Evolutionary conservation across 2,888 invertebrate species (phyloP).

Genomic region (Harpalus rufipes): DNA sequence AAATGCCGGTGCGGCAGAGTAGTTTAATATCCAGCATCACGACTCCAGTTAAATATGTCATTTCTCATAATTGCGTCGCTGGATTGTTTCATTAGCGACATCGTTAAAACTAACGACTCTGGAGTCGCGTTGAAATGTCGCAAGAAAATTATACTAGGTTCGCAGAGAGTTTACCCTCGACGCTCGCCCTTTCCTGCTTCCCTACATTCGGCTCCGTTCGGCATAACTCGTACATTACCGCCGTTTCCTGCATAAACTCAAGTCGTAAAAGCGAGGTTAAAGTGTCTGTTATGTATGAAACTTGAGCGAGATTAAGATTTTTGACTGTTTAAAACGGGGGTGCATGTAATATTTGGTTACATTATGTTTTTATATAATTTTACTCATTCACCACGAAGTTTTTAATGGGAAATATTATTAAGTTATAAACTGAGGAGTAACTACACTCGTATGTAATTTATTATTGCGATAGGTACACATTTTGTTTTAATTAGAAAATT

Average conservation of each 20-base stretch:
- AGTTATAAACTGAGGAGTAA: too few relatives aligned
- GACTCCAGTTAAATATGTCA: constrained; percentile 75
- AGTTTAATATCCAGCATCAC: constrained; percentile 64
- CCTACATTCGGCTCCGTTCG: constrained; percentile 1
- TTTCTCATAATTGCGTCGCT: constrained; percentile 77
- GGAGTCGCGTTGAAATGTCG: constrained; percentile 73
- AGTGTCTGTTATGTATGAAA: constrained; percentile 23
- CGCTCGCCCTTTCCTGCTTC: constrained; percentile 26
- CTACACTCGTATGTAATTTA: too few relatives aligned
- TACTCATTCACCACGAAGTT: background rate
- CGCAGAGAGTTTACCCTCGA: constrained; percentile 58
- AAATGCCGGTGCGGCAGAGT: constrained; percentile 50
- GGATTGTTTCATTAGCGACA: constrained; percentile 78
- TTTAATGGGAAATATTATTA: background rate
- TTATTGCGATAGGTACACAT: too few relatives aligned
- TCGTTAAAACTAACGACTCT: constrained; percentile 77
- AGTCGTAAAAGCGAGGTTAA: constrained; percentile 44
- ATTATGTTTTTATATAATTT: background rate
- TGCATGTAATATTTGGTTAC: constrained; percentile 1
- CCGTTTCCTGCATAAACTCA: constrained; percentile 12
- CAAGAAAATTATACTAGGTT: constrained; percentile 74
- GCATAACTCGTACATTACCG: constrained; percentile 38
- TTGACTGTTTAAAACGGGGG: background rate
- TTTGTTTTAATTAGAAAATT: too few relatives aligned
- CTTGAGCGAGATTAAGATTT: constrained; percentile 34